Conservation (phyloP, 1,140 invertebrate genomes). For the Trypoxylus dichotomus region DNA sequence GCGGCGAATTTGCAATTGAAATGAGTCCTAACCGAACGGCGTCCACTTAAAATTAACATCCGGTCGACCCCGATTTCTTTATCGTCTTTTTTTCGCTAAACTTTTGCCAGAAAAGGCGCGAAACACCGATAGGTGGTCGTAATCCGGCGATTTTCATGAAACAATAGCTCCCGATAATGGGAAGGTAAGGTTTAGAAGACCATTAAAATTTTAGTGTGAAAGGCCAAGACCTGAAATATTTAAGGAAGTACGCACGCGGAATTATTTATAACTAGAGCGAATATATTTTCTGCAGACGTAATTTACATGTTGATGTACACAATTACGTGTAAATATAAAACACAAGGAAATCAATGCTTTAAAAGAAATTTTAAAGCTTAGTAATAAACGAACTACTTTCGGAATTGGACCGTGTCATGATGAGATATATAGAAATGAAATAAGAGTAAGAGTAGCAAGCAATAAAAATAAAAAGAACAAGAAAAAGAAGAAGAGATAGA, state of each 20-base stretch:
- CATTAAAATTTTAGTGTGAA: not conserved
- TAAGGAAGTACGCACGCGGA: not conserved
- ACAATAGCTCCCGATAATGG: not conserved
- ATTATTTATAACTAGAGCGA: not conserved
- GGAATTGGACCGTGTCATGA: no score
- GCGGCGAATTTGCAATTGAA: constrained; percentile 21
- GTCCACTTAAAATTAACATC: constrained; percentile 10
- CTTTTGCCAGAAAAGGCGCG: not conserved
- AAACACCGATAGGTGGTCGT: not conserved
- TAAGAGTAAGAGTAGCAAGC: no score
- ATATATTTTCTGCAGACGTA: no score
- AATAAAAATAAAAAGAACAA: no score
- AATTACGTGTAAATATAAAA: no score
- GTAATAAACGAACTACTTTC: no score
- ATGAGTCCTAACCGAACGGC: constrained; percentile 12
- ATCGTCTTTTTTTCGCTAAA: constrained; percentile 9
- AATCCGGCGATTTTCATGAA: not conserved
- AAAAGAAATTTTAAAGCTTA: no score
- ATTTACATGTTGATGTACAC: no score
- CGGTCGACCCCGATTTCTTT: constrained; percentile 8
- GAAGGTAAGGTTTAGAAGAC: constrained; percentile 4
- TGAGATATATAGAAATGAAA: no score
- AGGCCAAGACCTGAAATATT: constrained; percentile 2
- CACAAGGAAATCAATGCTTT: no score
- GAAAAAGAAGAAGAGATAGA: no score